phyloP scores from a whole-genome alignment of 2,797 vertebrate species.

The Phrynocephalus guinanensis region DNA sequence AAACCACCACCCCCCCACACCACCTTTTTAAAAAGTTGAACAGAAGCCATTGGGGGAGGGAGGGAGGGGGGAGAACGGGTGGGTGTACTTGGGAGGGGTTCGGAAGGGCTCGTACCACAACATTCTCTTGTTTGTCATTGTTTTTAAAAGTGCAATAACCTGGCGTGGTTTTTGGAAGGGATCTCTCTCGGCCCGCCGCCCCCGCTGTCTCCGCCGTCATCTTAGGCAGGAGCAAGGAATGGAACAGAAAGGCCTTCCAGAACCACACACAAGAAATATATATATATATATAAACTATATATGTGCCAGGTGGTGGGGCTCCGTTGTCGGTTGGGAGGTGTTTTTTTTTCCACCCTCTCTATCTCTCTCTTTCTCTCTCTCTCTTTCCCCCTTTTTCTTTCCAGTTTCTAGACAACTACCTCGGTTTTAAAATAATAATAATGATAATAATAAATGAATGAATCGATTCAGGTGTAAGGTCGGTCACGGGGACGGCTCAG shows the following conservation, averaged over 20 bases:
- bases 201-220: background rate
- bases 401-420: constrained; percentile 84
- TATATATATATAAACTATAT: too few species aligned
- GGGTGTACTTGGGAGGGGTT: background rate
- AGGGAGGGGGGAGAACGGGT: constrained; percentile 32
- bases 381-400: constrained; percentile 9
- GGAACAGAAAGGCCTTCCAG: constrained; percentile 51
- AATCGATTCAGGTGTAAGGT: constrained; percentile 82
- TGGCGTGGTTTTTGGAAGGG: constrained; percentile 71
- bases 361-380: background rate
- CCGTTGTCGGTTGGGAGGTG: too few species aligned
- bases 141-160: constrained; percentile 83
- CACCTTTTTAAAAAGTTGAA: constrained; percentile 60
- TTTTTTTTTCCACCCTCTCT: too few species aligned
- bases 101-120: constrained; percentile 68
- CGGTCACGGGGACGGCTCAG: constrained; percentile 64
- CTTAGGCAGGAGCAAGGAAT: background rate
- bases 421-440: constrained; percentile 68
- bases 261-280: background rate
- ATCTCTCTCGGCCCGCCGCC: too few species aligned
- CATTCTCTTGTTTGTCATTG: constrained; percentile 19
- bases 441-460: constrained; percentile 29
- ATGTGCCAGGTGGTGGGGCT: constrained; percentile 62
- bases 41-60: constrained; percentile 74
- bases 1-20: too few species aligned